phyloP scores from a whole-genome alignment of 2,113 vertebrate species.

The Eleginops maclovinus region DNA sequence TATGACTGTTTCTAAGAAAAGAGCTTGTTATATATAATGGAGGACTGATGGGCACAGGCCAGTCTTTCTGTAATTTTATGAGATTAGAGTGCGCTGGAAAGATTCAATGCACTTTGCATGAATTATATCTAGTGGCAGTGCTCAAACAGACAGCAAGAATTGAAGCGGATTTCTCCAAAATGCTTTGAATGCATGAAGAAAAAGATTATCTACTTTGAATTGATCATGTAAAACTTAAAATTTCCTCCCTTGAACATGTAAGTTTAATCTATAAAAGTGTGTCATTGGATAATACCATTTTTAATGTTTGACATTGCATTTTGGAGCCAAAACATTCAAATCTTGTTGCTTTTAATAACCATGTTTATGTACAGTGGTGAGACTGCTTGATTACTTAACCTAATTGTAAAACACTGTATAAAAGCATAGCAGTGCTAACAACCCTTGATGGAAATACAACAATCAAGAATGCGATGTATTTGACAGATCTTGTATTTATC shows the following conservation, averaged over 20 bases:
- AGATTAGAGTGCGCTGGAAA: constrained; percentile 44
- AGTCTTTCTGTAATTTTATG: constrained; percentile 37
- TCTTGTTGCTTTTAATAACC: constrained; percentile 28
- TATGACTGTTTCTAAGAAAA: constrained; percentile 78
- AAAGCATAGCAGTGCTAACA: constrained; percentile 37
- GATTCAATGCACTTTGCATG: constrained; percentile 21
- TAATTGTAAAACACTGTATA: constrained; percentile 56
- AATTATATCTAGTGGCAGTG: not conserved
- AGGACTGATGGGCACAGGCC: constrained; percentile 21
- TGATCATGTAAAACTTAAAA: constrained; percentile 6
- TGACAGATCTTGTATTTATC: constrained; percentile 60
- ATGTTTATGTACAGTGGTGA: constrained; percentile 16
- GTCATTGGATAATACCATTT: not conserved
- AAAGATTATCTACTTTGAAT: not conserved
- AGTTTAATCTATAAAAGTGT: not conserved
- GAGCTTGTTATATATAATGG: constrained; percentile 60
- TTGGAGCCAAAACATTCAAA: constrained; percentile 39
- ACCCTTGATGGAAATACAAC: constrained; percentile 20
- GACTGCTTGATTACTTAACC: constrained; percentile 24
- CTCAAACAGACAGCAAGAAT: constrained; percentile 23
- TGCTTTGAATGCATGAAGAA: constrained; percentile 2
- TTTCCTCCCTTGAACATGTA: not conserved
- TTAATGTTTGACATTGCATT: constrained; percentile 5
- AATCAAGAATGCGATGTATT: constrained; percentile 38
- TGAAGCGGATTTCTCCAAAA: constrained; percentile 43